Evolutionary conservation across 2,888 invertebrate genomes (phyloP), one percentile per base, ranked within the genome.

Genomic region (Orchestes rusci): DNA sequence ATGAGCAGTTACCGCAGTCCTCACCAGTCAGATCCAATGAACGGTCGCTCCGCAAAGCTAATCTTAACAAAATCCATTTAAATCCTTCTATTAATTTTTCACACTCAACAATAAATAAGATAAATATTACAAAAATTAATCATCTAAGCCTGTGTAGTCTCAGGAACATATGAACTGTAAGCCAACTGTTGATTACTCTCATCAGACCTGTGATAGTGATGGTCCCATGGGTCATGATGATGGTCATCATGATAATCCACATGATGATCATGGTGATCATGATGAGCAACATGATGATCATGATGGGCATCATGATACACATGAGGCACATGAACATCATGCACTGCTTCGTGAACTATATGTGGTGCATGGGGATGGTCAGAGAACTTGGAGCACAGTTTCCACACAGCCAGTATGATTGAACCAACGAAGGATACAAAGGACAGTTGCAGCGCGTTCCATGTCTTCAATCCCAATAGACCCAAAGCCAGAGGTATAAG

Each of bases 391-490:
- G 85, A 83, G 76, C 87, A 88, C 53, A 88, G 75, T 68, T 88
- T 87, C 79, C 86, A 89, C 67, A 88, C 83, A 55, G 87, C 87
- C 68, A 89, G 72, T 50, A 82, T 85, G 55, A 87, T 80, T 59
- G 87, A 84, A 17, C 87, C 81, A 57, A 88, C 79, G 72, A 89
- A 89, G 31, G 87, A 85, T 76, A 88, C 82, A 79, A 88, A 88
- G 15, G 86, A 85, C 59, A 89, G 75, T 63, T 87, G 87, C 56
- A 88, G 78, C 3, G 88, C 87, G 67, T 89, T 88, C 82, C 86
- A 88, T 34, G 89, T 86, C 71, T 88, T 89, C 64, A 89, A 73
- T 61, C 87, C 87, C 53, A 88, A 76, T 51, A 88, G 80, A 61
- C 88, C 89, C 63, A 89, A 80, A 37, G 87, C 87, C 66, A 89